Base-by-base conservation (phyloP, 2,888 invertebrate genomes). In the Ganaspis brasiliensis region DNA sequence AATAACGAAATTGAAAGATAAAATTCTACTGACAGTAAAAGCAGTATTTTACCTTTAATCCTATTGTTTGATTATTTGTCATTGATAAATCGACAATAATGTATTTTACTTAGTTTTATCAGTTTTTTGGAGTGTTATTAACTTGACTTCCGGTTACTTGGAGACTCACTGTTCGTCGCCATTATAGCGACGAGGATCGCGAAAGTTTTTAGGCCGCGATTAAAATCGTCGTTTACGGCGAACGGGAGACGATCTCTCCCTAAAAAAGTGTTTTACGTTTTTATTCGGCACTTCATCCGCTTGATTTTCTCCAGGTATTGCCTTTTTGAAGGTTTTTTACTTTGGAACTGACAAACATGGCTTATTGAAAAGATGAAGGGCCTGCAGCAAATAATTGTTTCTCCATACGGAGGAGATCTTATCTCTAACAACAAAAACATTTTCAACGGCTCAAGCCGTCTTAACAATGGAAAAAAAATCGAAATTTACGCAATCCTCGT, bases 331-430 rank as follows among this genome's bases (percentile, higher is more conserved):
- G 85, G 85, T 85, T 81, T 86, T 86, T 81, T 84, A 85, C 85
- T 87, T 88, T 88, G 85, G 82, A 87, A 86, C 76, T 92, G 88
- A 93, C 92, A 94, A 95, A 95, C 95, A 96, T 95, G 95, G 95
- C 95, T 94, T 95, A 94, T 94, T 96, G 91, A 92, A 92, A 95
- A 95, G 94, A 96, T 96, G 96, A 95, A 94, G 94, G 93, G 93
- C 92, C 92, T 94, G 94, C 94, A 94, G 92, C 92, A 93, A 93
- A 92, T 92, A 92, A 93, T 93, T 92, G 93, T 93, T 93, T 94
- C 95, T 95, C 95, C 95, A 93, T 92, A 94, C 94, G 95, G 95
- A 93, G 94, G 93, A 94, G 94, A 90, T 80, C 78, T 83, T 77
- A 87, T 85, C 86, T 85, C 92, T 92, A 90, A 93, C 93, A 93